These are phyloP conservation scores for Neotoma lepida DNA, from an alignment of 2,113 vertebrate genomes.

Conservation along the genomic window DNA sequence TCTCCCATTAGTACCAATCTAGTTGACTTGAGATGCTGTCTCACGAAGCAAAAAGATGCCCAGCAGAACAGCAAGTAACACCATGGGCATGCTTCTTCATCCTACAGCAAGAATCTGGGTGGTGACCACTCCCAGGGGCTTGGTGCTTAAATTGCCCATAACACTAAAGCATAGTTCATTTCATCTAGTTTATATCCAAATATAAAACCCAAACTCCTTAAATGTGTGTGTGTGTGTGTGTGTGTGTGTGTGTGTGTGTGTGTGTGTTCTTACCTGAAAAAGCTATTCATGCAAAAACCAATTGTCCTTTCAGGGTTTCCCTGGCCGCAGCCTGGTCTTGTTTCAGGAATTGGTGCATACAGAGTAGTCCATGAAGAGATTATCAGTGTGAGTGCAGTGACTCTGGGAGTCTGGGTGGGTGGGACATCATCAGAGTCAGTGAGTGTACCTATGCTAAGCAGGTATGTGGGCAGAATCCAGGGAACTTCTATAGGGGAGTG, in stretches of 20 bases:
- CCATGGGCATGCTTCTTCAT: neutral
- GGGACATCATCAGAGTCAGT: neutral
- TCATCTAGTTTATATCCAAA: neutral
- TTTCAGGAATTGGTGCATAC: neutral
- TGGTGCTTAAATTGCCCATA: neutral
- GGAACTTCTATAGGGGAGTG: neutral
- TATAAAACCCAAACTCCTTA: neutral
- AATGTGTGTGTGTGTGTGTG: neutral
- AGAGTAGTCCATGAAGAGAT: neutral
- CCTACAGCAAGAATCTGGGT: neutral
- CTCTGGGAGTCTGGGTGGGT: neutral
- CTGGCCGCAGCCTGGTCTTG: neutral
- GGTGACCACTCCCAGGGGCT: too few relatives aligned
- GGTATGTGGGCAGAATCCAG: neutral
- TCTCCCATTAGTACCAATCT: neutral
- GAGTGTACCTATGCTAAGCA: rapidly evolving
- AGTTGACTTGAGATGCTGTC: neutral
- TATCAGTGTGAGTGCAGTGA: neutral
- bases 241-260: neutral
- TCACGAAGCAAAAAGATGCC: neutral
- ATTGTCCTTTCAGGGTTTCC: neutral
- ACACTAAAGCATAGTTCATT: neutral
- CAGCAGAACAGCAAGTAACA: neutral
- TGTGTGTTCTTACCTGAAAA: neutral
- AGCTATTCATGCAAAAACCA: neutral